Conservation (phyloP, 2,888 invertebrate species). For the Scaeva pyrastri region DNA sequence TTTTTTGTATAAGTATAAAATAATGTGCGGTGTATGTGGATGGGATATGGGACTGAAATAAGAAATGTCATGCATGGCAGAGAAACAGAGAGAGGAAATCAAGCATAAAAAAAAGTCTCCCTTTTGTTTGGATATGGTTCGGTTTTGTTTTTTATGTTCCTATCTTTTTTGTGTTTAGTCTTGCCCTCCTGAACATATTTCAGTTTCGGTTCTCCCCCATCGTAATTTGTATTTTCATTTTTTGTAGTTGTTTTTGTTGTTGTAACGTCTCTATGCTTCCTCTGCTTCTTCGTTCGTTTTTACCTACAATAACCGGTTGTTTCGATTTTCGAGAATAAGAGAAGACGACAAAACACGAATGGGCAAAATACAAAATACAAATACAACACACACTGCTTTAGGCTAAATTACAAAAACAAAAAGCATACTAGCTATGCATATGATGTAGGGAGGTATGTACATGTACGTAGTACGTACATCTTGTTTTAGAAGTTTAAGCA, state of each 20-base stretch:
- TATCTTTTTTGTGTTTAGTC: constrained; percentile 20
- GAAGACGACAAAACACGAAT: constrained; percentile 41
- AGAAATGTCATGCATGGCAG: constrained; percentile 60
- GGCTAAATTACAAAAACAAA: not conserved
- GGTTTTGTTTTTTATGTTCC: constrained; percentile 7
- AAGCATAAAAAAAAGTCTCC: constrained; percentile 47
- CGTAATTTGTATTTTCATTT: constrained; percentile 52
- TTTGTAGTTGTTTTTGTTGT: no score
- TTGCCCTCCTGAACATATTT: constrained; percentile 42
- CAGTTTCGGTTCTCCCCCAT: constrained; percentile 43
- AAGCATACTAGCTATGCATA: constrained; percentile 39
- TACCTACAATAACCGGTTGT: constrained; percentile 62
- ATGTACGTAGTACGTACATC: constrained; percentile 33
- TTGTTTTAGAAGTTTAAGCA: constrained; percentile 14
- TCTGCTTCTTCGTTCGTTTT: constrained; percentile 1
- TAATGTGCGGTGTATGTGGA: not conserved
- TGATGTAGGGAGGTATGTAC: not conserved
- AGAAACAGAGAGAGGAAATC: constrained; percentile 60
- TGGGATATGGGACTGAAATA: constrained; percentile 20
- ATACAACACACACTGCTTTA: constrained; percentile 24
- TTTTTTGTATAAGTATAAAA: constrained; percentile 21
- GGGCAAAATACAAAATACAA: constrained; percentile 33
- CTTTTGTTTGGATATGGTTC: constrained; percentile 26
- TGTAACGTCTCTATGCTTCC: constrained; percentile 24
- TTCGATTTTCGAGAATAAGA: constrained; percentile 33